phyloP scores from a whole-genome alignment of 2,797 vertebrate genomes.

The Poecilia velifera region DNA sequence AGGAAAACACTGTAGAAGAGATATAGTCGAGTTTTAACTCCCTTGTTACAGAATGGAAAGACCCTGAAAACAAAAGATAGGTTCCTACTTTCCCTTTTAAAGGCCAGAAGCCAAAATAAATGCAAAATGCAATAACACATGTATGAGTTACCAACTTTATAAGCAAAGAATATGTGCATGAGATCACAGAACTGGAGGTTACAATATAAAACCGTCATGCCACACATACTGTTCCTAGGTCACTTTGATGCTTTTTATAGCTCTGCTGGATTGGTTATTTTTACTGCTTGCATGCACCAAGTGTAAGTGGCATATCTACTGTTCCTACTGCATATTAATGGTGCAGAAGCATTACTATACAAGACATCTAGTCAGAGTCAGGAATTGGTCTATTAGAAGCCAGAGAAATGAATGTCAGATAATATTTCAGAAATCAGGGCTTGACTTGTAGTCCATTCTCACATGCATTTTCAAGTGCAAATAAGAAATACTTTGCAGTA shows the following conservation, averaged over 20 bases:
- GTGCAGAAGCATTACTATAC: slow-evolving; percentile 12
- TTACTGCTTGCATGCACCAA: slow-evolving; percentile 13
- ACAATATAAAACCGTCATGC: slow-evolving; percentile 21
- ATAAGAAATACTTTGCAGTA: slow-evolving; percentile 1
- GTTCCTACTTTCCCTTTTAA: not conserved
- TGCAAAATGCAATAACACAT: not conserved
- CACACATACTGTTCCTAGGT: slow-evolving; percentile 19
- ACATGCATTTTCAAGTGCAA: slow-evolving; percentile 3
- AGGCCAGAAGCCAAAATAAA: not conserved
- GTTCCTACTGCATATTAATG: slow-evolving; percentile 14
- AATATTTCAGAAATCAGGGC: not conserved
- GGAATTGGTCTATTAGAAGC: slow-evolving; percentile 12
- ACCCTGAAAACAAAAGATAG: not conserved
- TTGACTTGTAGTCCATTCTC: not conserved
- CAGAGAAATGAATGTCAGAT: not conserved
- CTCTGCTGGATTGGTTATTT: slow-evolving; percentile 31
- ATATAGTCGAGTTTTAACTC: not conserved
- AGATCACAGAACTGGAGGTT: slow-evolving; percentile 12
- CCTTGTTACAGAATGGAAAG: slow-evolving; percentile 2
- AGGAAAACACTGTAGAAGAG: slow-evolving; percentile 8
- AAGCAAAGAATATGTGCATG: slow-evolving; percentile 6
- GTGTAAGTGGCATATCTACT: slow-evolving; percentile 16
- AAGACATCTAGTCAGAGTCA: slow-evolving; percentile 15
- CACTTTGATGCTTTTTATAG: slow-evolving; percentile 40
- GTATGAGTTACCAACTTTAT: not conserved